Evolutionary conservation across 2,113 vertebrate species (phyloP), one percentile per base, ranked within the genome.

Genomic region (Microcebus griseorufus): DNA sequence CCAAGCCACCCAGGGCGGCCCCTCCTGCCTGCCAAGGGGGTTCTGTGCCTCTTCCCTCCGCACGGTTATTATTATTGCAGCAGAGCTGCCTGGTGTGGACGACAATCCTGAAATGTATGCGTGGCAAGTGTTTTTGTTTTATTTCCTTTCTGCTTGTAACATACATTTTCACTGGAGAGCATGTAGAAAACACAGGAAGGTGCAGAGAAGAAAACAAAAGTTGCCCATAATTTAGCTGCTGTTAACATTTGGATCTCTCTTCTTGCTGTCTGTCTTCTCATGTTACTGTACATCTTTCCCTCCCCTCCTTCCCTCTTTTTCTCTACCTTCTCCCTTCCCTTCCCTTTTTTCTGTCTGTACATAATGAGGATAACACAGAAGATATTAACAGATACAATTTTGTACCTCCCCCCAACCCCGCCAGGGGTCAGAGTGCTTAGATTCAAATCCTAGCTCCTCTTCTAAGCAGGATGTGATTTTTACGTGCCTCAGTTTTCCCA

Each of bases 21-120:
- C 87, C 3, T 32, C 9, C 1, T 0, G 0, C 55, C 78, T 85
- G 72, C 37, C 22, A 7, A 11, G 9, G 1, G 2, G 29, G 9
- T 5, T 53, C 79, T 51, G 9, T 13, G 2, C 10, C n/a, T 32
- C 51, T 48, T 92, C 13, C 10, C 17, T 4, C 5, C 11, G 64
- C 2, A 7, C 13, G 27, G 48, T 75, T 32, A 6, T 60, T 60
- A 6, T 20, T 65, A 9, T 55, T 53, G 3, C 20, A 39, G 29
- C 67, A 1, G 4, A 3, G 13, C 34, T 53, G 51, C 72, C 37
- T 37, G 86, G 37, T 42, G 45, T 37, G 60, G 42, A 48, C 0
- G 27, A 9, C 16, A 0, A 3, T 83, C 45, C 20, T 72, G 89
- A 65, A 17, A 11, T 53, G 9, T 67, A 0, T 58, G 45, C 53